phyloP scores from a whole-genome alignment of 2,797 vertebrate genomes.

The Hyperoplus lanceolatus region DNA sequence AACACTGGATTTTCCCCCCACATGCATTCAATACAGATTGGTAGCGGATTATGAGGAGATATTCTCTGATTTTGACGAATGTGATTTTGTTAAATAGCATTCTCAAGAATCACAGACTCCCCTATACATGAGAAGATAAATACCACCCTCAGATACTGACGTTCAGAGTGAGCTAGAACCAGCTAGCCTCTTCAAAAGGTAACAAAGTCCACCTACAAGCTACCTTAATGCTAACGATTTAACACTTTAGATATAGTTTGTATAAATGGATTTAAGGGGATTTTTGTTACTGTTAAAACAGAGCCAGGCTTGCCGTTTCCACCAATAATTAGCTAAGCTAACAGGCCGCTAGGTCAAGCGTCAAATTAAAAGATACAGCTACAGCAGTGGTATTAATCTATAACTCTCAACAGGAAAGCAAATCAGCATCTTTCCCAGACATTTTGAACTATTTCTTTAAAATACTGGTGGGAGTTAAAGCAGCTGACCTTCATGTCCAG shows the following conservation, averaged over 20 bases:
- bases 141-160: not conserved
- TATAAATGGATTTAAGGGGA: not conserved
- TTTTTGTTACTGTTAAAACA: not conserved
- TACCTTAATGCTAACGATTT: not conserved
- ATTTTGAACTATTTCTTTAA: not conserved
- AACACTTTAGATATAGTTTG: not conserved
- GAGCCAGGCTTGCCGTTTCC: not conserved
- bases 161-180: not conserved
- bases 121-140: not conserved
- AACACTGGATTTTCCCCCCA: too few relatives aligned
- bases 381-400: not conserved
- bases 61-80: too few relatives aligned
- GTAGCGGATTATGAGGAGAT: too few relatives aligned
- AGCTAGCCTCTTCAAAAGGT: not conserved
- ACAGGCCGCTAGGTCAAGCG: not conserved
- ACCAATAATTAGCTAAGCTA: not conserved
- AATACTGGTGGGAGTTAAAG: not conserved
- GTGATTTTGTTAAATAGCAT: too few relatives aligned
- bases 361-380: not conserved
- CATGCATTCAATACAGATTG: too few relatives aligned
- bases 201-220: not conserved
- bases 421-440: not conserved
- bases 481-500: slow-evolving; percentile 96
- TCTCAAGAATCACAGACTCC: too few relatives aligned
- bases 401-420: not conserved